Base-by-base conservation (phyloP, 2,797 vertebrate genomes). In the Hippopotamyrus pictus region DNA sequence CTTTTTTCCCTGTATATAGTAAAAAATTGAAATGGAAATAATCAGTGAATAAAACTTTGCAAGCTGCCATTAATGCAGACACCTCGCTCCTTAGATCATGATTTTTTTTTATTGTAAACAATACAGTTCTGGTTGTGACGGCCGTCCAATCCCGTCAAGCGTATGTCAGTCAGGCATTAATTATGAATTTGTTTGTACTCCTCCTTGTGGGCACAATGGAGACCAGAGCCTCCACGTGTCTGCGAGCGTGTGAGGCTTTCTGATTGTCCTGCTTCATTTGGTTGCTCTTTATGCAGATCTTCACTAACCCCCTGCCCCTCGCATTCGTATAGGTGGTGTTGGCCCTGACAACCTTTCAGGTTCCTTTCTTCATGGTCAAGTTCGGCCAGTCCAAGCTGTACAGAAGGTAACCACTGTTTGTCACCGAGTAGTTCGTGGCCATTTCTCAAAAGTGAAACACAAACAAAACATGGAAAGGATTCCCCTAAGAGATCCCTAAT, bases 361-460 rank as follows among this genome's bases (percentile, higher is more conserved):
- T 99, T 91, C 98, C 98, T 1, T 94, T 98, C 91, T 95, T 98
- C 90, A 94, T 98, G 94, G 87, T 98, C 48, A 96, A 92, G 91
- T 96, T 97, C 0, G 97, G 96, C 50, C 97, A 99, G 93, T 99
- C 98, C 90, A 98, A 96, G 92, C 96, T 99, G 0, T 99, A 99
- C 92, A 96, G 98, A 91, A 99, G 98, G 98, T 98, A 92, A 91
- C 94, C 69, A 69, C 91, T n/a, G 2, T n/a, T 19, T 5, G 7
- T n/a, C 9, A 6, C 12, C 19, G 6, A 12, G 7, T 3, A 41
- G 0, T 25, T 76, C 17, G 6, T 41, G 69, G 1, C 12, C 29
- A 76, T 76, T 41, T 41, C 37, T 29, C 62, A 69, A 69, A 65
- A 29, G 25, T 25, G 25, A 33, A 65, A 69, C 9, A 22, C 0